Conservation (phyloP, 1,140 invertebrate species). For the Antheraea pernyi region DNA sequence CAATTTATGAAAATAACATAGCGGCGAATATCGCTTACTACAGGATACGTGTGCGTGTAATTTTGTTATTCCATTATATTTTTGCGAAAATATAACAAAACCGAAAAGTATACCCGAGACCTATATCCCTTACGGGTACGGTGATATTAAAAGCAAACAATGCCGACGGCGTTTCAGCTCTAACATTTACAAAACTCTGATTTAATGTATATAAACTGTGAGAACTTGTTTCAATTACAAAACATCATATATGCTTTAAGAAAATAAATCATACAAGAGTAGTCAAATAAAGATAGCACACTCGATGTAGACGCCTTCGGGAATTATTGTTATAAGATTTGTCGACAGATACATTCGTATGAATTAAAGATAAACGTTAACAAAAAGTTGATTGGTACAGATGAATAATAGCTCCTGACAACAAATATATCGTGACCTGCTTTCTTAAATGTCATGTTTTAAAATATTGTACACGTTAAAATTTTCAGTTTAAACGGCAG, state of each 20-base stretch:
- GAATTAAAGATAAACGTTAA: no score
- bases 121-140: background rate
- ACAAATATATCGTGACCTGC: no score
- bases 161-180: conserved; percentile 19
- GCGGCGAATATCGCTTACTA: conserved; percentile 3
- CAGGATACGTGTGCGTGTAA: conserved; percentile 14
- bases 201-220: conserved; percentile 4
- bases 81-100: conserved; percentile 16
- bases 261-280: background rate
- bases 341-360: no score
- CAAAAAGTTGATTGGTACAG: no score
- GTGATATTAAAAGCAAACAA: conserved; percentile 31
- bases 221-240: background rate
- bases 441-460: no score
- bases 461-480: no score
- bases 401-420: no score
- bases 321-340: no score
- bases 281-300: background rate
- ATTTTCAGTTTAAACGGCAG: no score
- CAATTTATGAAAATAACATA: conserved; percentile 43
- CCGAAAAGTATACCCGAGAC: conserved; percentile 13
- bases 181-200: conserved; percentile 20
- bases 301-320: background rate
- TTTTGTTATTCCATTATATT: conserved; percentile 28
- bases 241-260: background rate